Base-by-base conservation (phyloP, 2,888 invertebrate species). In the Polydrusus pterygomalis region DNA sequence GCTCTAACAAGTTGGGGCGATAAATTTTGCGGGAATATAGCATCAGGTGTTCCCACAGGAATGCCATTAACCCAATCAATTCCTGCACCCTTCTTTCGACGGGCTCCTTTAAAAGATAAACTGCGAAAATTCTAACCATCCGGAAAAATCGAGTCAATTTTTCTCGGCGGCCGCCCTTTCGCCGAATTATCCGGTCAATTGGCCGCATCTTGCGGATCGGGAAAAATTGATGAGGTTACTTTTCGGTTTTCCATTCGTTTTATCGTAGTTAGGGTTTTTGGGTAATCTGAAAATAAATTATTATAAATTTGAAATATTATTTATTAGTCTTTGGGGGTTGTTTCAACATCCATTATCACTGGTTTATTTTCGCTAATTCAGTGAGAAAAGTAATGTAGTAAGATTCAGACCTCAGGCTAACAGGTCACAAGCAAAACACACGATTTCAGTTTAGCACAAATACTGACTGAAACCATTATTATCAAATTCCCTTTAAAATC, bases 141-240 rank as follows among this genome's bases (percentile, higher is more conserved):
- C 74, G 78, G 78, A 76, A 78, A 78, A 78, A 78, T 78, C 76
- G 78, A 76, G 73, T 74, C 78, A 74, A 78, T 78, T 78, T 78
- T 78, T 78, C 78, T 78, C 70, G 69, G 70, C 75, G 64, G 71
- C 13, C 70, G 67, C 75, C 72, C 75, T 72, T 75, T 76, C 54
- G 51, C 67, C 56, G 13, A 71, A 72, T 75, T 75, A 72, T 75
- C 75, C 71, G 75, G 75, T 75, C 75, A 75, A 75, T 75, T 75
- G 75, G 71, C 62, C 62, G 30, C 68, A 75, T 75, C 75, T 62
- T 68, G 71, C 56, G 74, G 63, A 54, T 49, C 38, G 34, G 30
- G 60, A 47, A 62, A 40, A 54, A 54, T 54, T 17, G 40, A 67
- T 54, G 54, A 67, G 67, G 40, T 20, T 38, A 67, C 54, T 67